These are phyloP conservation scores for Cordylochernes scorpioides DNA, from an alignment of 2,888 invertebrate species.

Conservation along the genomic window DNA sequence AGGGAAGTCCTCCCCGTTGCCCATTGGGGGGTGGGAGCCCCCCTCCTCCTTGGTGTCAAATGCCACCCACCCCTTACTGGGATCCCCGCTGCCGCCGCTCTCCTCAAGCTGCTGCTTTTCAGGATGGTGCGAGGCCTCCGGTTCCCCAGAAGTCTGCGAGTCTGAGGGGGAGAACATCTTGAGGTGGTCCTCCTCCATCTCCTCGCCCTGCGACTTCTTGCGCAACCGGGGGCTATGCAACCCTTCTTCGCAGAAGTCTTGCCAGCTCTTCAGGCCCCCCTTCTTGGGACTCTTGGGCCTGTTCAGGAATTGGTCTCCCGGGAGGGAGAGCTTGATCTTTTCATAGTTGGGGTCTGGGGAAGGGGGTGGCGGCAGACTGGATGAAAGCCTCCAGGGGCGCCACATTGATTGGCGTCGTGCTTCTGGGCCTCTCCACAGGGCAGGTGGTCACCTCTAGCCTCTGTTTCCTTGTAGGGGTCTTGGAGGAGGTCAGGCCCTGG, in stretches of 20 bases:
- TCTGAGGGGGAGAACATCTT: too few relatives aligned
- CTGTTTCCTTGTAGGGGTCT: slow-evolving; percentile 11
- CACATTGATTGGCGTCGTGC: slow-evolving; percentile 42
- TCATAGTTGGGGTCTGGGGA: slow-evolving; percentile 21
- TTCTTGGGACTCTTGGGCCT: slow-evolving; percentile 12
- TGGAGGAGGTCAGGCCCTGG: slow-evolving; percentile 5
- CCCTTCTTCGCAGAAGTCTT: slow-evolving; percentile 25
- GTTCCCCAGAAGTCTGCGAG: too few relatives aligned
- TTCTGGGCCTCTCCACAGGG: slow-evolving; percentile 43
- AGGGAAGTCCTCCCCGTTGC: too few relatives aligned
- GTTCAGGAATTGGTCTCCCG: slow-evolving; percentile 29
- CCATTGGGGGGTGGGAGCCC: too few relatives aligned
- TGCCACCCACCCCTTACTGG: too few relatives aligned
- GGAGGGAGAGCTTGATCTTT: slow-evolving; percentile 40
- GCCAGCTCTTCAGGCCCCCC: slow-evolving; percentile 20
- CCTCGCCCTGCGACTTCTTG: slow-evolving; percentile 4
- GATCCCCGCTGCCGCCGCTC: too few relatives aligned
- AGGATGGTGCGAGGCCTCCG: too few relatives aligned
- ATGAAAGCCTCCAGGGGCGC: slow-evolving; percentile 43
- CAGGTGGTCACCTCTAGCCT: slow-evolving; percentile 13
- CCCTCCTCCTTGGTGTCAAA: too few relatives aligned
- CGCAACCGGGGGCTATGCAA: slow-evolving; percentile 24
- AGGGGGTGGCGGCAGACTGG: slow-evolving; percentile 17
- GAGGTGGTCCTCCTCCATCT: too few relatives aligned
- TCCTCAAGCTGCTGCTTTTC: too few relatives aligned